These are phyloP conservation scores for Drosophila arizonae DNA, from an alignment of 1,140 invertebrate genomes.

Conservation along the genomic window DNA sequence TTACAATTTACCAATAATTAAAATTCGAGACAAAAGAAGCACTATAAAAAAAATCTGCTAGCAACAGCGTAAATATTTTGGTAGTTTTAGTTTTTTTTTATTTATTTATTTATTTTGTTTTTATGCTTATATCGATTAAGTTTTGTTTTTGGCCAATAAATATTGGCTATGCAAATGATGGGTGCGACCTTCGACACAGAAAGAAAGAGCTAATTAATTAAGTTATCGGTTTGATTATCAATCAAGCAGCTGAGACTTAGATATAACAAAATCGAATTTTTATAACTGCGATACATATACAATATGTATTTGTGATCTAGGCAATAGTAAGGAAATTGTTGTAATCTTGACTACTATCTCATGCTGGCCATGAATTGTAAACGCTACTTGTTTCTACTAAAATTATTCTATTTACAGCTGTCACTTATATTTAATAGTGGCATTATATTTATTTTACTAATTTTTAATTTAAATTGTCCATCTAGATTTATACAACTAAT, in stretches of 20 bases:
- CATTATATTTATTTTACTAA: too few relatives aligned
- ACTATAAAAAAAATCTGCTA: constrained; percentile 51
- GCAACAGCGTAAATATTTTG: constrained; percentile 43
- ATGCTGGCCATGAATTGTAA: neutral
- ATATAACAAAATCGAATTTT: neutral
- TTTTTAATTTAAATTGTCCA: too few relatives aligned
- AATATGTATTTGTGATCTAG: neutral
- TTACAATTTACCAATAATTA: constrained; percentile 56
- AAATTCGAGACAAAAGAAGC: constrained; percentile 61
- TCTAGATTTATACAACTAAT: too few relatives aligned
- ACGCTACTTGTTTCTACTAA: too few relatives aligned
- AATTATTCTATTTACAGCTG: too few relatives aligned
- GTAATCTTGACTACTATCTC: neutral
- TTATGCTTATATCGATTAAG: constrained; percentile 34
- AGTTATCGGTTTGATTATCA: constrained; percentile 17
- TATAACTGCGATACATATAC: neutral
- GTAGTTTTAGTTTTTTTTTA: constrained; percentile 2
- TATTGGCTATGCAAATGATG: constrained; percentile 68
- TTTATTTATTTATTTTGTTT: constrained; percentile 7
- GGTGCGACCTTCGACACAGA: constrained; percentile 61
- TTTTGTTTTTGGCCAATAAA: constrained; percentile 27
- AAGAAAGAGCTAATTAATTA: constrained; percentile 49
- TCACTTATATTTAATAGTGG: too few relatives aligned
- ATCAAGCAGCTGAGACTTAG: constrained; percentile 8
- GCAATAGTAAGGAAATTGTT: neutral